Base-by-base conservation (phyloP, 2,113 vertebrate species). In the Malurus elegans region DNA sequence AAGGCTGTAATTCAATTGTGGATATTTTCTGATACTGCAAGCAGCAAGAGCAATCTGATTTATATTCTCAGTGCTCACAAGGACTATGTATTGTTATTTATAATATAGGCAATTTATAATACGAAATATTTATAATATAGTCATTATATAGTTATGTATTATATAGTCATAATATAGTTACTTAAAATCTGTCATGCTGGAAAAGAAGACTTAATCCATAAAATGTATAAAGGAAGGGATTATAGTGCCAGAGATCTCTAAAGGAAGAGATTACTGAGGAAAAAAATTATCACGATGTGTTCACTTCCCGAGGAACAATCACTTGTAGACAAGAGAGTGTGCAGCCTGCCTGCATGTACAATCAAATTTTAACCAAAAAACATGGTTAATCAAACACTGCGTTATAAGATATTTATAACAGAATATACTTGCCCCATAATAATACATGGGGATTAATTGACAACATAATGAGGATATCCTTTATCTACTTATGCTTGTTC, bases 1-100 rank as follows among this genome's bases (percentile, higher is more conserved):
- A 96, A 96, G 82, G 65, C 92, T 97, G 88, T 97, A 98, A 98
- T 97, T 97, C 94, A 97, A 97, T 97, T 98, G 79, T 82, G 84
- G 12, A 19, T 92, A 95, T 93, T 93, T 96, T 93, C 70, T 85
- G 61, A 83, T 95, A 92, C 93, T 97, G 91, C 74, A 96, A 97
- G 95, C 58, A 97, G 79, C 65, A 94, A 83, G 79, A 92, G 47
- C 45, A 79, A 96, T 89, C 28, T 92, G 92, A 97, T 97, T 95
- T 97, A 93, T 82, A 94, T 96, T 96, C 95, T 91, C 86, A 88
- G 62, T 80, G 78, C 94, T 96, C 93, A 93, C 74, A 31, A 92
- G 82, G 79, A 83, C 90, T 92, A 90, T 0, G 2, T 88, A 96
- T 95, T 83, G 5, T 97, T 97, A 92, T 96, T 97, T 97, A 83